Conservation (phyloP, 2,113 vertebrate genomes). For the Gallinago media region DNA sequence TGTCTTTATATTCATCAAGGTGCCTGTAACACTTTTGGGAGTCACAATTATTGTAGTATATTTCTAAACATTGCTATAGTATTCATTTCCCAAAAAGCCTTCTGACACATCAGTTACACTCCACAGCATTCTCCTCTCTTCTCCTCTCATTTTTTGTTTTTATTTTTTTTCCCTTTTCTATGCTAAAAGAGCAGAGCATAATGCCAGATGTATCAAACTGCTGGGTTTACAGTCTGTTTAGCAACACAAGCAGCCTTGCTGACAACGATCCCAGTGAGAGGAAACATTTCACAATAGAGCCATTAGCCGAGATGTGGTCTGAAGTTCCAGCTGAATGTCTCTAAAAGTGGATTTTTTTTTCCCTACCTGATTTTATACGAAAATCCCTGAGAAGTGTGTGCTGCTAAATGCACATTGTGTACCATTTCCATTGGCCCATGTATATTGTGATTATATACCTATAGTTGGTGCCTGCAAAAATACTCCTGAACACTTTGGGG, state of each 20-base stretch:
- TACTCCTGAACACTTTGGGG: background rate
- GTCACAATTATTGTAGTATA: background rate
- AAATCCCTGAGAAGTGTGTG: background rate
- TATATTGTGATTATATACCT: background rate
- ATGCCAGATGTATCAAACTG: background rate
- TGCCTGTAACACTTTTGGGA: background rate
- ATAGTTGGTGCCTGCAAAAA: background rate
- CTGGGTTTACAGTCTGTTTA: constrained; percentile 6
- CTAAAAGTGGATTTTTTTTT: background rate
- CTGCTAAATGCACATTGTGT: background rate
- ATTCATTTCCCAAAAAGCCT: background rate
- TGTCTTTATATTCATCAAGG: background rate
- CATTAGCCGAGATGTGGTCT: background rate
- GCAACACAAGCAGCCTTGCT: background rate
- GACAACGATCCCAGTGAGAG: constrained; percentile 4
- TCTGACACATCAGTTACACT: background rate
- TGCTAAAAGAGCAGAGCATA: background rate
- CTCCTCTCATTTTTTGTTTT: background rate
- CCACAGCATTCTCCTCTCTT: background rate
- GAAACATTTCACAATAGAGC: constrained; percentile 16
- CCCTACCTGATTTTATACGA: background rate
- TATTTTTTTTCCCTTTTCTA: background rate
- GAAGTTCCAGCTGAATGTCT: background rate
- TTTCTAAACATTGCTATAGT: background rate
- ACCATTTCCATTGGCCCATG: background rate